These are phyloP conservation scores for Agrochola circellaris DNA, from an alignment of 2,888 invertebrate genomes.

Conservation along the genomic window DNA sequence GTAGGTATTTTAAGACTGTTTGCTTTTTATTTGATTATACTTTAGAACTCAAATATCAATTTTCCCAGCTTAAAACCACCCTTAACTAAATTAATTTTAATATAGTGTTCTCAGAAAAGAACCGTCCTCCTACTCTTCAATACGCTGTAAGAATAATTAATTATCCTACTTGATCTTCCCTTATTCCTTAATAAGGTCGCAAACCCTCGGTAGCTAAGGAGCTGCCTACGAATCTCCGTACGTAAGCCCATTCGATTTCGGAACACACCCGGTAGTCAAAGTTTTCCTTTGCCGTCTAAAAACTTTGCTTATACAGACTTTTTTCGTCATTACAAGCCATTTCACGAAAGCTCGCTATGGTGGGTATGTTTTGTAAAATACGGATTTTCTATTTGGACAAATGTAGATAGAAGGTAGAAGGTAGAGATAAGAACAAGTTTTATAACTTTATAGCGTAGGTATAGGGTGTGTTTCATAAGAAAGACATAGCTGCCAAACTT, in stretches of 20 bases:
- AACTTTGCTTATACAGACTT: slow-evolving; percentile 55
- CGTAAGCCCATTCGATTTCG: slow-evolving; percentile 26
- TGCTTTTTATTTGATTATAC: too few species aligned
- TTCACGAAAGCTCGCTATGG: slow-evolving; percentile 27
- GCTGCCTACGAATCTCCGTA: neutral
- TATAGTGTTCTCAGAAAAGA: neutral
- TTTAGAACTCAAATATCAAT: too few species aligned
- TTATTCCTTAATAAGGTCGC: slow-evolving; percentile 2
- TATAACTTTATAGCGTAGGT: neutral
- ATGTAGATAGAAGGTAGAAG: neutral
- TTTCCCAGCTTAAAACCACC: too few species aligned
- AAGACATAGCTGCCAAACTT: neutral
- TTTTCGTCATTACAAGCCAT: slow-evolving; percentile 46
- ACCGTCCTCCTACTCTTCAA: neutral
- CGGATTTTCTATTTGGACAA: slow-evolving; percentile 34
- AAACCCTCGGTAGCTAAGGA: neutral
- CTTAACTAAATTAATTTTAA: neutral
- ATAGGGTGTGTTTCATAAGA: neutral
- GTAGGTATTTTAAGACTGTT: too few species aligned
- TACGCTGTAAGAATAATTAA: slow-evolving; percentile 28
- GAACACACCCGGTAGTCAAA: slow-evolving; percentile 34
- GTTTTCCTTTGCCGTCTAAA: slow-evolving; percentile 50
- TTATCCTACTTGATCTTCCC: slow-evolving; percentile 2
- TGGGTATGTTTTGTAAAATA: slow-evolving; percentile 29
- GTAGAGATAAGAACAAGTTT: neutral